phyloP scores from a whole-genome alignment of 2,797 vertebrate species.

The Sebastes iracundus region DNA sequence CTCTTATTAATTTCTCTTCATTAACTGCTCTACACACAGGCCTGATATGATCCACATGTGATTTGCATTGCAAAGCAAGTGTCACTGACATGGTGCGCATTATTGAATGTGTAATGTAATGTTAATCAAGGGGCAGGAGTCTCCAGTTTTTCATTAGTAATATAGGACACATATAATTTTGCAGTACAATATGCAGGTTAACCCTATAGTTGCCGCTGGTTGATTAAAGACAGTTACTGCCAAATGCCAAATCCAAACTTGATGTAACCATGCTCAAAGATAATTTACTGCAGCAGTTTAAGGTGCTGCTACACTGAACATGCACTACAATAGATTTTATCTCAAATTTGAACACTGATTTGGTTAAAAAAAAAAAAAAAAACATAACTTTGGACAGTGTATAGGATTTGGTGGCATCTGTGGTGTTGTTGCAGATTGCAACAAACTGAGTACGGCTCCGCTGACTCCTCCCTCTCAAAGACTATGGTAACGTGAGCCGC shows the following conservation, averaged over 20 bases:
- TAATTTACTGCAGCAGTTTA: neutral
- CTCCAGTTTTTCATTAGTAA: neutral
- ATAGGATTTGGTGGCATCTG: too few species aligned
- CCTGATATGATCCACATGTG: neutral
- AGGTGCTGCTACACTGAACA: neutral
- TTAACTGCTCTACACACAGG: neutral
- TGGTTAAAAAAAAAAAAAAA: neutral
- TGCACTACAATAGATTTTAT: neutral
- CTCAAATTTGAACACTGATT: neutral
- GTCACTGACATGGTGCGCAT: neutral
- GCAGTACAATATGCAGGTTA: neutral
- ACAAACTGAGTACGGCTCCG: too few species aligned
- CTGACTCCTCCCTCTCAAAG: too few species aligned
- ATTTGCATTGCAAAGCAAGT: constrained; percentile 27
- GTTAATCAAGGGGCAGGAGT: constrained; percentile 15
- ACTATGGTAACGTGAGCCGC: too few species aligned
- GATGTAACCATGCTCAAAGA: neutral
- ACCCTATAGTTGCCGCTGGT: neutral
- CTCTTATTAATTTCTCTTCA: neutral
- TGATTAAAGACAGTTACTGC: neutral
- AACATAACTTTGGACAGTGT: too few species aligned
- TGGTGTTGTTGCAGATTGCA: too few species aligned
- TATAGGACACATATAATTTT: neutral
- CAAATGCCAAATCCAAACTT: neutral
- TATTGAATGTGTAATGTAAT: neutral